phyloP scores from a whole-genome alignment of 1,140 invertebrate species.

The Meteorus sp. region DNA sequence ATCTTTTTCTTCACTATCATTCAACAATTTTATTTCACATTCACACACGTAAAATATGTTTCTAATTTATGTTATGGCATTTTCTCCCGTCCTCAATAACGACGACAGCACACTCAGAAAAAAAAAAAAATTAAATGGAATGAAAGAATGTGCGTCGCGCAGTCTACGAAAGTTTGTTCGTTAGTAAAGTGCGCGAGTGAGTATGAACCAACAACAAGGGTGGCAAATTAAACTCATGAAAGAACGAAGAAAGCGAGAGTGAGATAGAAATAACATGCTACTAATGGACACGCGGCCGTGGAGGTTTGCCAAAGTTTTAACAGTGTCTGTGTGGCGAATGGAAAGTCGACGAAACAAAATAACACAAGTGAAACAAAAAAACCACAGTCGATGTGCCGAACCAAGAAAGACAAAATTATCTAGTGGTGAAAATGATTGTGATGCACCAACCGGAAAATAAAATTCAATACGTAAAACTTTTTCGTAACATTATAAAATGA shows the following conservation, averaged over 20 bases:
- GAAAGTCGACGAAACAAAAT: slow-evolving; percentile 5
- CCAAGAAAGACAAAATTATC: no score
- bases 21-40: slow-evolving; percentile 7
- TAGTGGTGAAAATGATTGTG: no score
- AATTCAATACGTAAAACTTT: no score
- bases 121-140: no score
- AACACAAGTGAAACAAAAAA: no score
- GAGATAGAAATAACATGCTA: no score
- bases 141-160: background rate
- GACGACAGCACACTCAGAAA: background rate
- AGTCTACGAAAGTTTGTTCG: slow-evolving; percentile 22
- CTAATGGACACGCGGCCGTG: background rate
- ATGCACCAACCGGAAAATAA: no score
- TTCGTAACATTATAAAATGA: no score
- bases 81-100: slow-evolving; percentile 9
- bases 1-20: background rate
- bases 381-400: no score
- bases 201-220: no score
- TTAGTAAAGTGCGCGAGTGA: background rate
- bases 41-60: slow-evolving; percentile 9
- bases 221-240: slow-evolving; percentile 23
- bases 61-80: slow-evolving; percentile 4
- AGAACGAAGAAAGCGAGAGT: no score
- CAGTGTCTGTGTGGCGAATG: slow-evolving; percentile 15
- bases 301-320: slow-evolving; percentile 12